These are phyloP conservation scores for Apodemia hepburni DNA, from an alignment of 2,888 invertebrate genomes.

Conservation along the genomic window DNA sequence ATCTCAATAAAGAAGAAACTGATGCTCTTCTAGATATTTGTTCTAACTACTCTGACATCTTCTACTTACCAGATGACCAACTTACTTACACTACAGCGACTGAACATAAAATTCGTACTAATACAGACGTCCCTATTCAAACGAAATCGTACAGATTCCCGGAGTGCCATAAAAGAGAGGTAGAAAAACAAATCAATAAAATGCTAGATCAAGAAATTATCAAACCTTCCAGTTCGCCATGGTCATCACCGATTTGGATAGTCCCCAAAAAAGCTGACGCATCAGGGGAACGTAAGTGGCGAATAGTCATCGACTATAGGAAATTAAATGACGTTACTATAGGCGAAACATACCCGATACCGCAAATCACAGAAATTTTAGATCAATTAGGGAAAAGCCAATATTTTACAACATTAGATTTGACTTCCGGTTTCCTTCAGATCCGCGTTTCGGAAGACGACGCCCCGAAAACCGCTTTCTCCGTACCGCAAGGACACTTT, in stretches of 20 bases:
- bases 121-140: background rate
- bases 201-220: background rate
- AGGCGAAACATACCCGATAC: constrained; percentile 17
- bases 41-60: background rate
- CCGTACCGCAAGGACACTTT: constrained; percentile 27
- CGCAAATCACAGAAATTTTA: constrained; percentile 8
- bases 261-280: background rate
- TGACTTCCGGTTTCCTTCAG: constrained; percentile 28
- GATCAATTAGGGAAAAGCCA: constrained; percentile 16
- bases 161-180: background rate
- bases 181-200: background rate
- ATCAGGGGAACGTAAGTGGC: background rate
- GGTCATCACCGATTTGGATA: constrained; percentile 3
- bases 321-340: background rate
- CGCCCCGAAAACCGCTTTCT: constrained; percentile 28
- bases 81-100: background rate
- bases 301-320: background rate
- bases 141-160: background rate
- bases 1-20: background rate
- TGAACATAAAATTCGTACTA: background rate
- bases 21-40: background rate
- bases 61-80: background rate
- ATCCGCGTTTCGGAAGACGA: constrained; percentile 22
- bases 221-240: background rate
- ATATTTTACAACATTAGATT: constrained; percentile 30